A percentile compares a stretch with the other conserved stretches of the same genome.
Conservation (phyloP, 2,888 invertebrate genomes). For the Stenotaenia linearis region DNA sequence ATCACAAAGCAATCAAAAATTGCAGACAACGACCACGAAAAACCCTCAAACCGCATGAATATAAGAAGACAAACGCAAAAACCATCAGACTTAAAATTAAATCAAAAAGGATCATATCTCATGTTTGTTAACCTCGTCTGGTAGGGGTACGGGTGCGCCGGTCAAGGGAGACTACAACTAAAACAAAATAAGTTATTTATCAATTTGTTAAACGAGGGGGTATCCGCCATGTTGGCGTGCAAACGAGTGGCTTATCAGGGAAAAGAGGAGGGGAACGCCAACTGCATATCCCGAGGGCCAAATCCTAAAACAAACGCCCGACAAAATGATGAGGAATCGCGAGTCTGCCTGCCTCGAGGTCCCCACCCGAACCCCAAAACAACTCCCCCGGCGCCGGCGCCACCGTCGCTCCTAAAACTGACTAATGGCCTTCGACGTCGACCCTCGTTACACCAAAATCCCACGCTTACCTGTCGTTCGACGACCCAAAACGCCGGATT, state of each 20-base stretch:
- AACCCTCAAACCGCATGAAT: no score
- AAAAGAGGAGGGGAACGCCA: neutral
- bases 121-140: no score
- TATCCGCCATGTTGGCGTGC: slow-evolving; percentile 23
- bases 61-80: no score
- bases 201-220: slow-evolving; percentile 23
- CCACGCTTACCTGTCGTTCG: neutral
- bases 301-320: neutral
- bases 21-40: no score
- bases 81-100: no score
- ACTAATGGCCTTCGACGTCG: neutral
- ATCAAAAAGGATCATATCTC: no score
- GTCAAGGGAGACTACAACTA: no score
- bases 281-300: neutral
- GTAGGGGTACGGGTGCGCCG: no score
- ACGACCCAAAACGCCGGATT: neutral
- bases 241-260: slow-evolving; percentile 6
- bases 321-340: neutral
- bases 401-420: neutral
- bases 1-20: no score
- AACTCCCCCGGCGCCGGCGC: slow-evolving; percentile 7
- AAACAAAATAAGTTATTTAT: slow-evolving; percentile 24
- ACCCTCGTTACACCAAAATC: neutral
- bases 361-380: neutral
- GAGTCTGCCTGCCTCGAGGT: neutral